phyloP scores from a whole-genome alignment of 2,888 invertebrate species.

The Myopa tessellatipennis region DNA sequence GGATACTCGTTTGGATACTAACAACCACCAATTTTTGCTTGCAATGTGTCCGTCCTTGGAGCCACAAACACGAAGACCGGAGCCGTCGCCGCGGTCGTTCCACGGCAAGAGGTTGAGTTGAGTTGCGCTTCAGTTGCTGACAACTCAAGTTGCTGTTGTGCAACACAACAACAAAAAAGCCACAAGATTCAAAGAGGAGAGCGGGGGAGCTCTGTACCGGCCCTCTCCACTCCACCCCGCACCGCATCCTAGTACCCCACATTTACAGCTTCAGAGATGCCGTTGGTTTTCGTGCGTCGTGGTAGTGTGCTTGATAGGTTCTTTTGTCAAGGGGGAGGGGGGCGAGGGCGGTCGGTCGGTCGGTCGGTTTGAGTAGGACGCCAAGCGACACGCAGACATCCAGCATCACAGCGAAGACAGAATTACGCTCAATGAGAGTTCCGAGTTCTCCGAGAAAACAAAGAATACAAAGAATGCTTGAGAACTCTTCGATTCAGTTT shows the following conservation, averaged over 20 bases:
- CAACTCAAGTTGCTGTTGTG: too few species aligned
- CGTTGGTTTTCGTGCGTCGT: too few species aligned
- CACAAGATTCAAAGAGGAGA: background rate
- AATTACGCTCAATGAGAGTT: background rate
- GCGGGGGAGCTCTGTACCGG: background rate
- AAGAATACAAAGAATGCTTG: too few species aligned
- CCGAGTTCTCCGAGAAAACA: background rate
- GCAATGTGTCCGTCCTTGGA: background rate
- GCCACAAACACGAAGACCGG: background rate
- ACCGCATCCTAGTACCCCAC: too few species aligned
- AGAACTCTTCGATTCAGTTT: too few species aligned
- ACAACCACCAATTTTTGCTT: background rate
- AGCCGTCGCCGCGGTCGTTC: background rate
- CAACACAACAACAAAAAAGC: too few species aligned
- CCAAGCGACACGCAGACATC: background rate
- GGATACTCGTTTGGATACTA: background rate
- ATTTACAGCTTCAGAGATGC: too few species aligned
- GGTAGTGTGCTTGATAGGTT: too few species aligned
- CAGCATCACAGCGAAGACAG: too few species aligned
- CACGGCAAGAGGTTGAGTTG: constrained; percentile 16
- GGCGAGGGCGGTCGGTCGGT: background rate
- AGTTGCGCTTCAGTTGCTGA: background rate
- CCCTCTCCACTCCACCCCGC: background rate
- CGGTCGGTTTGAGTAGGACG: constrained; percentile 30
- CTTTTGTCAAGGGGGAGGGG: background rate